Base-by-base conservation (phyloP, 2,888 invertebrate genomes). In the Cheilosia scutellata region DNA sequence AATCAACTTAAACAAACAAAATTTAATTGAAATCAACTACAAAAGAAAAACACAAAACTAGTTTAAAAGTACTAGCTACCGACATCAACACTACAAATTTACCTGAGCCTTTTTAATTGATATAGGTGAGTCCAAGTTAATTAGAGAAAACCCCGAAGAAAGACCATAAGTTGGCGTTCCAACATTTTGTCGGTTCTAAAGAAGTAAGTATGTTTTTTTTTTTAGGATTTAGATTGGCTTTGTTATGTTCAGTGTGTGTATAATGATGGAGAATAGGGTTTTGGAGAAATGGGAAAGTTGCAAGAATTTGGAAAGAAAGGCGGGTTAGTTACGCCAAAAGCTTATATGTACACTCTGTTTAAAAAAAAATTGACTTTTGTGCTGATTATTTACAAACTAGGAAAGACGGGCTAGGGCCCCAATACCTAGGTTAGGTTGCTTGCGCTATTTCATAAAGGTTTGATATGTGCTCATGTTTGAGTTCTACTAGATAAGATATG, bases 91-190 rank as follows among this genome's bases (percentile, higher is more conserved):
- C 83, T 87, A 83, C 82, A 55, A 77, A 87, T 89, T 92, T 92
- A 92, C 92, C 92, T 92, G 92, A 90, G 91, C 88, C 89, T 92
- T 92, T 88, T 92, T 92, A 89, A 91, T 89, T 84, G 91, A 90
- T 89, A 92, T 83, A 88, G 92, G 90, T 89, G 92, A 91, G 88
- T 92, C 92, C 91, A 91, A 89, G 89, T 90, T 90, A 89, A 91
- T 90, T 82, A 91, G 91, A 89, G 92, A 90, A 89, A 91, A 91
- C 89, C 89, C 91, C 89, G 89, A 88, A 87, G 90, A 90, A 89
- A 91, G 90, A 86, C 92, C 92, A 89, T 91, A 91, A 87, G 91
- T 91, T 80, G 92, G 90, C 88, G 92, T 90, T 88, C 91, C 89
- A 89, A 92, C 90, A 91, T 92, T 92, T 90, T 91, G 91, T 88